phyloP scores from a whole-genome alignment of 2,113 vertebrate genomes.

The Chaetorhynchus papuensis region DNA sequence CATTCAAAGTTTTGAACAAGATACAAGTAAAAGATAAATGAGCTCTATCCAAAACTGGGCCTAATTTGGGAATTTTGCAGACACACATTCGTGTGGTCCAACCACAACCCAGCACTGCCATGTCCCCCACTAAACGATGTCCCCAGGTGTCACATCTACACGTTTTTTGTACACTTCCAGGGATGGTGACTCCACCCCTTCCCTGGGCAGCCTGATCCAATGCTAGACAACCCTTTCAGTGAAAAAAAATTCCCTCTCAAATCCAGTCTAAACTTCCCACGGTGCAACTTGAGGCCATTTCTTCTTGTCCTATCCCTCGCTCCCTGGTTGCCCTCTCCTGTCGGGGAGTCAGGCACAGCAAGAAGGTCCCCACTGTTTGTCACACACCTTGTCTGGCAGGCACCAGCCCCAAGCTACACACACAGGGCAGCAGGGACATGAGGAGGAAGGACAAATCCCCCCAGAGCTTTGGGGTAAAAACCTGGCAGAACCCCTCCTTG shows the following conservation, averaged over 20 bases:
- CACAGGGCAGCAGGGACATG: background rate
- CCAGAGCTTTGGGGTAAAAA: background rate
- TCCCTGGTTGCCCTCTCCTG: background rate
- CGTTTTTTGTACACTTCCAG: background rate
- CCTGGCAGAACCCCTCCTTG: background rate
- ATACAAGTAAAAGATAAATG: background rate
- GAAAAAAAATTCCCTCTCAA: background rate
- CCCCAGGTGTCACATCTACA: background rate
- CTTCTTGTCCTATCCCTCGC: background rate
- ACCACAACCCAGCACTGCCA: background rate
- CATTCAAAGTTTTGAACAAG: background rate
- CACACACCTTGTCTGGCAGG: background rate
- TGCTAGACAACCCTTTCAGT: background rate
- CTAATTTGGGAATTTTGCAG: background rate
- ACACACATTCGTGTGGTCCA: background rate
- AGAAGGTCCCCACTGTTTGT: background rate
- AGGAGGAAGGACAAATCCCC: background rate
- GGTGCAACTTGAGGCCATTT: background rate
- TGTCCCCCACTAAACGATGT: background rate
- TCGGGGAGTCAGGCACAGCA: background rate
- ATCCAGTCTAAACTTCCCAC: rapidly evolving
- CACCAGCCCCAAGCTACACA: background rate
- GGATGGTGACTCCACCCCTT: background rate
- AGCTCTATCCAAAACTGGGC: background rate
- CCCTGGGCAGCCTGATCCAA: background rate